phyloP scores from a whole-genome alignment of 2,888 invertebrate species.

The Slavum lentiscoides region DNA sequence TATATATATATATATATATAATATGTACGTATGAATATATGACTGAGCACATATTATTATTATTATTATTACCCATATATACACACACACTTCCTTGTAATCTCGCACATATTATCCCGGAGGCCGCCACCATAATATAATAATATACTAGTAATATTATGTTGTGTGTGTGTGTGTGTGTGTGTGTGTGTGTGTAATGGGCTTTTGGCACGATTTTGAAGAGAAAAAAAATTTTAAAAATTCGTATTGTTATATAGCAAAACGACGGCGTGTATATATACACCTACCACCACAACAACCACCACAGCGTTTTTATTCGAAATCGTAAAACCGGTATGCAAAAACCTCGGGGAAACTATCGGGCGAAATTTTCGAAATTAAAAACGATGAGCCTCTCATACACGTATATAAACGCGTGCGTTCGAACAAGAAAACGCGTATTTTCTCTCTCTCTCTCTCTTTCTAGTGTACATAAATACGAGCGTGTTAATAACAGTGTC shows the following conservation, averaged over 20 bases:
- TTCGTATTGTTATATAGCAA: too few relatives aligned
- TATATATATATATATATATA: neutral
- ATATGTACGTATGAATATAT: neutral
- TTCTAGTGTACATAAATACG: too few relatives aligned
- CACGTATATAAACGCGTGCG: neutral
- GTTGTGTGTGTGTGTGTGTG: too few relatives aligned
- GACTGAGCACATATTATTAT: too few relatives aligned
- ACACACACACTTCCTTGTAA: neutral
- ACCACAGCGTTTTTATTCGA: too few relatives aligned
- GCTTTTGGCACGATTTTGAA: constrained; percentile 3
- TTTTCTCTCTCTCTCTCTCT: too few relatives aligned
- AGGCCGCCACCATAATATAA: neutral
- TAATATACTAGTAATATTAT: too few relatives aligned
- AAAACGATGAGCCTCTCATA: neutral
- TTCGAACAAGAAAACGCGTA: neutral
- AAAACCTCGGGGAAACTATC: neutral
- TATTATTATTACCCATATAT: neutral
- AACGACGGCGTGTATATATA: neutral
- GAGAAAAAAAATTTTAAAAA: neutral
- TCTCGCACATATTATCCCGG: neutral
- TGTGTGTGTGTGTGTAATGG: neutral
- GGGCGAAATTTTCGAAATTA: neutral
- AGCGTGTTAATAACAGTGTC: too few relatives aligned
- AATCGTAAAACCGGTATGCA: neutral
- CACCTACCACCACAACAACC: neutral